Evolutionary conservation across 2,113 vertebrate species (phyloP).

Genomic region (Actinemys pallida): DNA sequence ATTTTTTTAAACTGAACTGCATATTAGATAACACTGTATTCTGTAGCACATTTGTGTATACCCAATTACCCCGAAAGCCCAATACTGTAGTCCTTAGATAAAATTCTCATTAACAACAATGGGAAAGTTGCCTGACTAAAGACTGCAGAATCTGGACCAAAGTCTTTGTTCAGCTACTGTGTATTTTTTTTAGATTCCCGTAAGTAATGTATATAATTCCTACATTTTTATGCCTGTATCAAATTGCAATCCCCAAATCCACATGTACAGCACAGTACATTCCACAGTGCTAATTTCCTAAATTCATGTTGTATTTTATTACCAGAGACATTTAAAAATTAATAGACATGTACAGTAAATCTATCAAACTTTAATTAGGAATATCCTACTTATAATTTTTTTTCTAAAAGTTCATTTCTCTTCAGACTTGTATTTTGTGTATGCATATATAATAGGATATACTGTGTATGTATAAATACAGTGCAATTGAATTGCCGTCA

Average conservation of each 20-base stretch:
- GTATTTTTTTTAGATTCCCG: background rate
- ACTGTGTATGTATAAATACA: background rate
- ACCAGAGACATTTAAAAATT: background rate
- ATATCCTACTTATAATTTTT: background rate
- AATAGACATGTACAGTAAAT: background rate
- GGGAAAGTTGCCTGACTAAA: background rate
- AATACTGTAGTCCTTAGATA: background rate
- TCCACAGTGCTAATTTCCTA: background rate
- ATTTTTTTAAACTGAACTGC: background rate
- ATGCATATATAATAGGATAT: background rate
- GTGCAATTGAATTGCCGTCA: background rate
- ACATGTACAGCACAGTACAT: background rate
- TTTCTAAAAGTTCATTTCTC: background rate
- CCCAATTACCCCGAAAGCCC: background rate
- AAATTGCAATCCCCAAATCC: background rate
- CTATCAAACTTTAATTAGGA: background rate
- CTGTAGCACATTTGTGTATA: background rate
- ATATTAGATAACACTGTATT: background rate
- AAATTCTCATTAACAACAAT: background rate
- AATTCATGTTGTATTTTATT: background rate
- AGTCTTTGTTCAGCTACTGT: background rate
- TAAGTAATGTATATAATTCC: background rate
- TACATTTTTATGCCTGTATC: background rate
- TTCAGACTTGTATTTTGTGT: background rate
- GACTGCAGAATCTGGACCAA: background rate